Percentiles rank a stretch among this genome's conserved stretches.
Conservation (phyloP, 2,888 invertebrate genomes). For the Hartigia nigra region DNA sequence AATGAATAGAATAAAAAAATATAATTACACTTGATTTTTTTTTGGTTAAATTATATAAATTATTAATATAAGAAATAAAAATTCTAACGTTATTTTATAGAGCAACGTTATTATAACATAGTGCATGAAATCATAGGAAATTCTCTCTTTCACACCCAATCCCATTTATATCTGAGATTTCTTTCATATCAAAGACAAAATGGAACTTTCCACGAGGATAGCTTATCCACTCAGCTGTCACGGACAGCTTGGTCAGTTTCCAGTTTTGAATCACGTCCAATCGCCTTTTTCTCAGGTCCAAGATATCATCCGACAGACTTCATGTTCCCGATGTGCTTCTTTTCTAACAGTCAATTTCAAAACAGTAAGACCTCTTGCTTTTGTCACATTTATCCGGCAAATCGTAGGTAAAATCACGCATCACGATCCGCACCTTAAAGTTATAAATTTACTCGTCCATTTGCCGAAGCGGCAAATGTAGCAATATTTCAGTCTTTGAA, state of each 20-base stretch:
- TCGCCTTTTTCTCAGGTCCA: not conserved
- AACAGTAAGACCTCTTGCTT: not conserved
- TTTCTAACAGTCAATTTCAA: not conserved
- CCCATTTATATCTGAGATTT: not conserved
- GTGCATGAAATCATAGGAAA: not conserved
- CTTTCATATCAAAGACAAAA: not conserved
- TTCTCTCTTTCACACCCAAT: not conserved
- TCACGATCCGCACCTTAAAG: not conserved
- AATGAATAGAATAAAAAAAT: not conserved
- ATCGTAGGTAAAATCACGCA: not conserved
- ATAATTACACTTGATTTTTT: not conserved
- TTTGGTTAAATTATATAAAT: not conserved
- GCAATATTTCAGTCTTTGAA: not conserved
- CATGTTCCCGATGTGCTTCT: not conserved
- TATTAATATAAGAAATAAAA: not conserved
- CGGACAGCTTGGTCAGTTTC: not conserved
- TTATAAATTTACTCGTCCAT: not conserved
- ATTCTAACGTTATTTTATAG: not conserved
- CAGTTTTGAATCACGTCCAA: not conserved
- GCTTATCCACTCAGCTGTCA: not conserved
- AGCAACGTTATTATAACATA: not conserved
- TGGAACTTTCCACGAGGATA: not conserved
- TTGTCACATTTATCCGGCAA: not conserved
- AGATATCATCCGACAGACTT: not conserved
- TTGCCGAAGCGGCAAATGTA: not conserved